Base-by-base conservation (phyloP, 2,888 invertebrate species). In the Drosophila eohydei region DNA sequence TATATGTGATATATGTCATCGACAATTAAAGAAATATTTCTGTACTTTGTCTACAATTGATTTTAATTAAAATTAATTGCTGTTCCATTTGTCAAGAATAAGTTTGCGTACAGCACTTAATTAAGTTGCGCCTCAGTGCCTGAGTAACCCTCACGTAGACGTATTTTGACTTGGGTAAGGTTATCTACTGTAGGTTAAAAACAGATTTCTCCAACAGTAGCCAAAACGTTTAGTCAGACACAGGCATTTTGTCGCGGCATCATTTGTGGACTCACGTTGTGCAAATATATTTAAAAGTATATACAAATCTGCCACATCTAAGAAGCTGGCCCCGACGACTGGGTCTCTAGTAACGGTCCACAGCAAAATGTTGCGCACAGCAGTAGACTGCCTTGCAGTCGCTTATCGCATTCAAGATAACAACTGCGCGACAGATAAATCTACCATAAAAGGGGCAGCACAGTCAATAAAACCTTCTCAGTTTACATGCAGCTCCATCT, bases 221-320 rank as follows among this genome's bases (percentile, higher is more conserved):
- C 74, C 68, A 48, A 69, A 70, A 62, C 48, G 56, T 34, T 51
- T 70, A 41, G 41, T 51, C 67, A 73, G 58, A 67, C 69, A 57
- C 56, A 63, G 65, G 59, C 70, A 81, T 73, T 78, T 89, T 86
- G 90, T 88, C 87, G 40, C 57, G 67, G 30, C 70, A 70, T 69
- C 66, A 71, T 51, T 78, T 91, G 89, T 91, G 63, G 87, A 87
- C 90, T 89, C 90, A 90, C 89, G 91, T 89, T 88, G 80, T 51
- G 73, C 78, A 90, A 90, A 88, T 69, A 88, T 67, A 72, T 67
- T 71, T 59, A 64, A 61, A 32, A 72, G 68, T 72, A 62, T 66
- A 69, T 50, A 50, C 57, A 60, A 61, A 66, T 38, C 58, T 75
- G 74, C 52, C 64, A 43, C 12, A 44, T 54, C 21, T 46, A 61